Evolutionary conservation across 2,797 vertebrate genomes (phyloP), one percentile per base, ranked within the genome.

Genomic region (Cheirogaleus major): DNA sequence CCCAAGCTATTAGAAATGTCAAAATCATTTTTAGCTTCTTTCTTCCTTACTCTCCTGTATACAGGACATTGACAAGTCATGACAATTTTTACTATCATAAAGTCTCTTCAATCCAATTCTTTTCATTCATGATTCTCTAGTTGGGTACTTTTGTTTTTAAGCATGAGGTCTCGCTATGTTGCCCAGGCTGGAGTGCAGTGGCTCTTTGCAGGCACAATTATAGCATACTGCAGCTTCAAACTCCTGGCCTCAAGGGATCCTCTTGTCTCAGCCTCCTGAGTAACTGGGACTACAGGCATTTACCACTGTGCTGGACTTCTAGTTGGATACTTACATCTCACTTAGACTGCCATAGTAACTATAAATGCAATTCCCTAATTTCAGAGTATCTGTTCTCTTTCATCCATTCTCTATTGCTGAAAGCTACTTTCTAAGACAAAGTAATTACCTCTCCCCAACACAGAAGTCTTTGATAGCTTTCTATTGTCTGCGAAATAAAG

Each of bases 401-500:
- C 38, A 57, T 87, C 57, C 78, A 57, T 67, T 43, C 1, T 89
- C 11, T 89, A 63, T 72, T 84, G 65, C 55, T 89, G 59, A 55
- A 76, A 92, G 90, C 75, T 2, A 10, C 61, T 96, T 96, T 91
- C 67, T 89, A 94, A 96, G 89, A 75, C 79, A 93, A 91, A 82
- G 13, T 80, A 76, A 76, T 93, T 70, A 50, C 84, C 48, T 85
- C 61, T 89, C 32, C 45, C 75, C 93, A 85, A 83, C 32, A 41
- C 27, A 76, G 63, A 86, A 91, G 83, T 86, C 85, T 95, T 93
- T 23, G 78, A 27, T 63, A 83, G 55, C 75, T 94, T 89, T 38
- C 41, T 76, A 15, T 57, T 52, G 14, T 70, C 43, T 76, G 2
- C 50, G 83, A 59, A 72, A 41, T 32, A 93, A 87, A 89, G 41